A percentile compares a stretch with the other conserved stretches of the same genome.
Conservation (phyloP, 2,888 invertebrate species). For the Cyrtodaria siliqua region DNA sequence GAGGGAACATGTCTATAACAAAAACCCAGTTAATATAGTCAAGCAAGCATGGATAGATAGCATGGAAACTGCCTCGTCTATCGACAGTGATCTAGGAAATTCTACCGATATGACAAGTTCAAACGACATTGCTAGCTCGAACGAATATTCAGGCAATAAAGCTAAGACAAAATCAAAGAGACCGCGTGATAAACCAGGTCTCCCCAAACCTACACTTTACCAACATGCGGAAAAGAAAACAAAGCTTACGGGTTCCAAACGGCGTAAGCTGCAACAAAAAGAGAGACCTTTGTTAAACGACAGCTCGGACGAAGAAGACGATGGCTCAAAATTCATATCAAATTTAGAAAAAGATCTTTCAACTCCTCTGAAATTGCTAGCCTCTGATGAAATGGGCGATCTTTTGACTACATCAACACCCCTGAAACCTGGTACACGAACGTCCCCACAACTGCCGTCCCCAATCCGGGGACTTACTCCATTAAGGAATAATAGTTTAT, state of each 20-base stretch:
- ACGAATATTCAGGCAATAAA: constrained; percentile 31
- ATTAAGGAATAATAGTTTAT: constrained; percentile 51
- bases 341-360: constrained; percentile 68
- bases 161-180: constrained; percentile 45
- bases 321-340: constrained; percentile 57
- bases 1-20: constrained; percentile 37
- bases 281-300: constrained; percentile 66
- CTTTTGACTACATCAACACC: constrained; percentile 72
- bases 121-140: constrained; percentile 40
- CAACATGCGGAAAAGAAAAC: constrained; percentile 44
- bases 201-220: constrained; percentile 74
- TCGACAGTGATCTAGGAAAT: constrained; percentile 57
- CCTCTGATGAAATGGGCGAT: constrained; percentile 42
- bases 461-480: constrained; percentile 72
- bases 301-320: constrained; percentile 71
- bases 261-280: constrained; percentile 64
- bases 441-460: constrained; percentile 64
- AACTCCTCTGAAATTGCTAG: constrained; percentile 24
- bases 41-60: constrained; percentile 70
- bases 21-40: constrained; percentile 53
- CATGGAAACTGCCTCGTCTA: constrained; percentile 40
- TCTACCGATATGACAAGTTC: constrained; percentile 52
- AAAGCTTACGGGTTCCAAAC: constrained; percentile 54
- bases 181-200: constrained; percentile 54
- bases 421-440: constrained; percentile 49